Base-by-base conservation (phyloP, 1,140 invertebrate species). In the Zaprionus inermis region DNA sequence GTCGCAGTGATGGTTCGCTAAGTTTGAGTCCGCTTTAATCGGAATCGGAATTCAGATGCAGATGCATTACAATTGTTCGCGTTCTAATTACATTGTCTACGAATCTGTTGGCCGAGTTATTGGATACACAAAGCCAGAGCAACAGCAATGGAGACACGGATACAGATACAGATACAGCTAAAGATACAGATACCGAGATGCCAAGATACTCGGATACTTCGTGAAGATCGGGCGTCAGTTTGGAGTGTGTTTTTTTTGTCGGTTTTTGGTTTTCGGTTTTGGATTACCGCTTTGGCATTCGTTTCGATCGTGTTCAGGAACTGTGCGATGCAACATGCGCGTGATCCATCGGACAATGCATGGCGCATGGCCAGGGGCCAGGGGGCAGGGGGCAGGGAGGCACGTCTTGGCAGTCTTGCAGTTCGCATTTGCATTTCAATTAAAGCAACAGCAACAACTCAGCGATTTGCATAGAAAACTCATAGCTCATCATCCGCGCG, bases 401-500 rank as follows among this genome's bases (percentile, higher is more conserved):
- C 65, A 73, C 60, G 41, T 52, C 49, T 52, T 63, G 64, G 59
- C 70, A 59, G n/a, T n/a, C n/a, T 49, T 54, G 34, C 44, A 58
- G 44, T 49, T 51, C 9, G 30, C 75, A 86, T 88, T 88, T 88
- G 72, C 82, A 86, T 86, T 86, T 81, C 76, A 86, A 86, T 86
- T 88, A 79, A 81, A 70, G 57, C n/a, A 36, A 2, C 5, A 52
- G 30, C 22, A 52, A 28, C 63, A 61, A 46, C 41, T 18, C 51
- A 34, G 32, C 30, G 46, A 86, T 90, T 90, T 90, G 86, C 85
- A 90, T 90, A 86, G 72, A 90, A 90, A 90, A 67, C 74, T 80
- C 82, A 80, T 90, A 90, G 86, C 81, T 90, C 86, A 90, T 90
- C 88, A 90, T 90, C 86, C 82, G 69, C 32, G 36, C 52, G 63